Evolutionary conservation across 1,140 invertebrate genomes (phyloP), one percentile per base, ranked within the genome.

Genomic region (Probaryconus sp.): DNA sequence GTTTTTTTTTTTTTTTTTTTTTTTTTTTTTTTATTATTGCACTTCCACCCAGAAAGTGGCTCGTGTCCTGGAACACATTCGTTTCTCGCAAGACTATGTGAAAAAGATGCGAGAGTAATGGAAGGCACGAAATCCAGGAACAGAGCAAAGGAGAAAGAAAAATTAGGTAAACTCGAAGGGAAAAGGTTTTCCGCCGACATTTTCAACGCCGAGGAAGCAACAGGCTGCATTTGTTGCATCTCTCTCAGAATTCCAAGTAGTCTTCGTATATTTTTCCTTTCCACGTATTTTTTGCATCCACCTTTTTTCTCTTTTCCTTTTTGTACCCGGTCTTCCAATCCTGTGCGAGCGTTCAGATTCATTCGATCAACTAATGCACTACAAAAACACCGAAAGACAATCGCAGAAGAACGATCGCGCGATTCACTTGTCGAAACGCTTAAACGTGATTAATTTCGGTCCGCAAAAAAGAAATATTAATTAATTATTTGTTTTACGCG

Each of bases 191-290:
- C 42, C 55, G 51, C 28, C 69, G 53, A 72, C 43, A 64, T 53
- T 76, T 74, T 77, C 56, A 35, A 78, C 70, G 71, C 58, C 38
- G 35, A 18, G 51, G 76, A 76, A 70, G 83, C 83, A 85, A 84
- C 83, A 85, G 83, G 83, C 81, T 40, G 58, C 58, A 61, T 55
- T 61, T 28, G 65, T 55, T 47, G 68, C 63, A 53, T 73, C 77
- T 81, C 81, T 69, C 78, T 84, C 78, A 78, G 77, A 83, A 83
- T 82, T 80, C 73, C 77, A 79, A 83, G 76, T 79, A 78, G 40
- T 47, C 20, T 50, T 42, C 55, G 10, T 60, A 21, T 7, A 53
- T 47, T 56, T 53, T 48, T 48, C 24, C 50, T 42, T 33, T 10
- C 21, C 24, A 5, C 53, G 26, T 40, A 58, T 65, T 71, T 37